These are phyloP conservation scores for Cyphomyrus discorhynchus DNA, from an alignment of 2,113 vertebrate genomes.

Conservation along the genomic window DNA sequence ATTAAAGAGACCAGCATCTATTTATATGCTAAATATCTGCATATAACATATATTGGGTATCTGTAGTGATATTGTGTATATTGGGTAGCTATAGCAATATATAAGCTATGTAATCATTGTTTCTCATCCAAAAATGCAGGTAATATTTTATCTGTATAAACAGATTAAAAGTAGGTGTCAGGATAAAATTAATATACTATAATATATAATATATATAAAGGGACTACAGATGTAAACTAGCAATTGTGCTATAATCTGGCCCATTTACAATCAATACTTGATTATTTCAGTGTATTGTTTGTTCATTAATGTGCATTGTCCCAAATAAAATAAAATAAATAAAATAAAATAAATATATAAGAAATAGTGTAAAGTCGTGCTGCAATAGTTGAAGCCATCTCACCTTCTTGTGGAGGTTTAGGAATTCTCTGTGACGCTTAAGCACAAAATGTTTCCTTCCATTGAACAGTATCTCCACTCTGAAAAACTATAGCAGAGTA, in stretches of 20 bases:
- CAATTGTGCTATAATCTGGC: no score
- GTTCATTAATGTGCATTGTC: no score
- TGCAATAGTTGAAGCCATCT: slow-evolving; percentile 11
- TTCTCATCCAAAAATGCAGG: neutral
- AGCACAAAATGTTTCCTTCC: slow-evolving; percentile 79
- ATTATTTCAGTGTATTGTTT: no score
- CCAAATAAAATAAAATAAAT: no score
- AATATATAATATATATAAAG: no score
- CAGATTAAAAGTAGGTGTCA: neutral
- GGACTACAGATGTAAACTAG: no score
- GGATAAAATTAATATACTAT: neutral
- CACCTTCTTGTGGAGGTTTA: slow-evolving; percentile 82
- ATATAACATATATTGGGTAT: neutral
- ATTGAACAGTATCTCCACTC: slow-evolving; percentile 78
- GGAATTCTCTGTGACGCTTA: slow-evolving; percentile 80
- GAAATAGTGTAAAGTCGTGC: neutral
- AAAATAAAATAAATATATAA: neutral
- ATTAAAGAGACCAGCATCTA: neutral
- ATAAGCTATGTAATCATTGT: neutral
- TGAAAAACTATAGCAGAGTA: slow-evolving; percentile 67
- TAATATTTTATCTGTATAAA: neutral
- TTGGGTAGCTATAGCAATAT: neutral
- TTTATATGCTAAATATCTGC: neutral
- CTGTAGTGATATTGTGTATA: neutral
- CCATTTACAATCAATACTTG: no score